Conservation (phyloP, 2,113 vertebrate genomes). For the Nothocercus nigrocapillus region DNA sequence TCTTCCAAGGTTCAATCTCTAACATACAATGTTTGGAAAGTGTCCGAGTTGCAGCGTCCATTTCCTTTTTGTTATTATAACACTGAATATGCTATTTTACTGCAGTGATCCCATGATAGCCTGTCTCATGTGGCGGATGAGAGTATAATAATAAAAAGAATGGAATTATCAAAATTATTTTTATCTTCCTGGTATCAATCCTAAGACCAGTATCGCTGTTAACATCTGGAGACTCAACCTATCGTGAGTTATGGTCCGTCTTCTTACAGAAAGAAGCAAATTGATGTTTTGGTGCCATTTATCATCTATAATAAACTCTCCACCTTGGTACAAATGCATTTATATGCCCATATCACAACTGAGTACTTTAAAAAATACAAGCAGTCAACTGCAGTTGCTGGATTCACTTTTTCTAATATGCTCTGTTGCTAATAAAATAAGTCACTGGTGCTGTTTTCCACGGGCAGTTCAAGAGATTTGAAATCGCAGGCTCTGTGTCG, state of each 20-base stretch:
- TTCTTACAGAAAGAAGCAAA: conserved; percentile 53
- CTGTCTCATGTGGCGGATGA: not conserved
- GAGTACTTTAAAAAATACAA: conserved; percentile 60
- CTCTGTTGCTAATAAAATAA: conserved; percentile 69
- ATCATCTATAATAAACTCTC: conserved; percentile 44
- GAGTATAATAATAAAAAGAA: not conserved
- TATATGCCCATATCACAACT: conserved; percentile 22
- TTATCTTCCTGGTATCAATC: not conserved
- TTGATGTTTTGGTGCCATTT: conserved; percentile 20
- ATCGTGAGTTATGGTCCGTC: conserved; percentile 35
- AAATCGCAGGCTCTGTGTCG: conserved; percentile 32
- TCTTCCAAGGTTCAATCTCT: not conserved
- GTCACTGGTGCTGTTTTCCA: conserved; percentile 50
- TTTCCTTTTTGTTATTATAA: not conserved
- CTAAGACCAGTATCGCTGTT: conserved; percentile 31
- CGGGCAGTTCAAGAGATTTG: conserved; percentile 41
- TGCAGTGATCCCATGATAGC: not conserved
- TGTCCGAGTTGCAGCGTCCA: not conserved
- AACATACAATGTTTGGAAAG: not conserved
- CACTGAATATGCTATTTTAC: not conserved
- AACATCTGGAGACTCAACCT: conserved; percentile 51
- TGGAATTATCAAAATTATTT: conserved; percentile 26
- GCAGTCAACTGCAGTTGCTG: conserved; percentile 56
- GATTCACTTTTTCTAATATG: conserved; percentile 59
- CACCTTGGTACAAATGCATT: not conserved